Evolutionary conservation across 2,113 vertebrate species (phyloP).

Genomic region (Heterotis niloticus): DNA sequence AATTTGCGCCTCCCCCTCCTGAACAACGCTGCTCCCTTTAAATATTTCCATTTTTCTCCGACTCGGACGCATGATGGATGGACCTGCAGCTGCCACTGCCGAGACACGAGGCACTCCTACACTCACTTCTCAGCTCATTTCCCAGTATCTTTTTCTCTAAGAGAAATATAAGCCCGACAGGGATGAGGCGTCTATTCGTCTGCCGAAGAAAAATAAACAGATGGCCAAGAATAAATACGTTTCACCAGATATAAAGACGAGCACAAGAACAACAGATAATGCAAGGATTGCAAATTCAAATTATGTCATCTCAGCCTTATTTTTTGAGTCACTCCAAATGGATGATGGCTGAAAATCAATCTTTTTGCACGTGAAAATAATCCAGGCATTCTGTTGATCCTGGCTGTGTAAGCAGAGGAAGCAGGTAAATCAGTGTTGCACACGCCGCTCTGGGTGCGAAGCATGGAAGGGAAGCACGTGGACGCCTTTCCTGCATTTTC

Average conservation of each 20-base stretch:
- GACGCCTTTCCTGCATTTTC: no score
- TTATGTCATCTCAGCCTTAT: neutral
- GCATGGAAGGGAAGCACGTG: no score
- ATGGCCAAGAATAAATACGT: neutral
- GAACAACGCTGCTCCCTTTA: conserved; percentile 25
- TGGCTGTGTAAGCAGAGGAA: neutral
- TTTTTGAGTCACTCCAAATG: neutral
- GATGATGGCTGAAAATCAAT: neutral
- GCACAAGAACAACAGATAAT: neutral
- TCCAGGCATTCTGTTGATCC: neutral
- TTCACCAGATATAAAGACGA: neutral
- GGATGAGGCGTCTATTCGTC: neutral
- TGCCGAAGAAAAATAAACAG: neutral
- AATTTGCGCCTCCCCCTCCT: conserved; percentile 50
- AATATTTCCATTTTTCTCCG: conserved; percentile 46
- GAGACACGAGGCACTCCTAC: conserved; percentile 46
- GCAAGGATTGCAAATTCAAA: neutral
- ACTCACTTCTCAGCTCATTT: neutral
- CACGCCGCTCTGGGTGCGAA: no score
- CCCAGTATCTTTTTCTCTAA: no score
- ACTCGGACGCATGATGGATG: conserved; percentile 51
- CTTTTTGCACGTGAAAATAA: neutral
- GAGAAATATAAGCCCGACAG: no score
- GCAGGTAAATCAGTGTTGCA: neutral
- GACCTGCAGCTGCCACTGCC: conserved; percentile 52